A percentile compares a stretch with the other conserved stretches of the same genome.
These are phyloP conservation scores for Chionodraco myersi DNA, from an alignment of 2,113 vertebrate genomes.

Conservation along the genomic window DNA sequence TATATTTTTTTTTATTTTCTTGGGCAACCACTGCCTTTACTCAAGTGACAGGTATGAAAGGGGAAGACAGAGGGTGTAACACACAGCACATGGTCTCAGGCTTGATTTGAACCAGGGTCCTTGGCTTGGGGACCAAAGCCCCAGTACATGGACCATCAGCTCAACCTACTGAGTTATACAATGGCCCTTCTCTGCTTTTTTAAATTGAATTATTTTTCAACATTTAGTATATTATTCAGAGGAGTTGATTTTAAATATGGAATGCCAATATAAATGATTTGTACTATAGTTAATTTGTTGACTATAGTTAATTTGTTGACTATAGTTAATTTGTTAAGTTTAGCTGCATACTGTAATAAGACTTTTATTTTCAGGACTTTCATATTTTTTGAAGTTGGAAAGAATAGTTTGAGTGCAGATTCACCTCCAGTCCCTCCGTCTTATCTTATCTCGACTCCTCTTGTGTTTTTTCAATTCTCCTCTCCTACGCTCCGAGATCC, in stretches of 20 bases:
- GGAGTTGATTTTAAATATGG: neutral
- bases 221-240: neutral
- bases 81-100: too few species aligned
- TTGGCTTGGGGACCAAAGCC: too few species aligned
- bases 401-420: constrained; percentile 21
- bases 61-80: too few species aligned
- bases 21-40: too few species aligned
- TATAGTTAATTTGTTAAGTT: neutral
- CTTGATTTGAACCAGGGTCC: too few species aligned
- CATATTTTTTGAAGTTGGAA: neutral
- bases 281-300: neutral
- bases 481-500: constrained; percentile 38
- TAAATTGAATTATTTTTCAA: neutral
- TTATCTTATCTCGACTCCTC: constrained; percentile 21
- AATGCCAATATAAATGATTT: neutral
- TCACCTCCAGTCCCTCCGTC: constrained; percentile 34
- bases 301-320: neutral
- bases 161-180: too few species aligned
- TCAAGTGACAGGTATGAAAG: too few species aligned
- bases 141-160: too few species aligned
- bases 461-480: constrained; percentile 34
- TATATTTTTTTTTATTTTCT: neutral
- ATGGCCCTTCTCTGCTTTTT: too few species aligned
- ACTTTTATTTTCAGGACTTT: neutral
- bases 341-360: neutral